Evolutionary conservation across 2,888 invertebrate genomes (phyloP), one percentile per base, ranked within the genome.

Genomic region (Tenthredo distinguenda): DNA sequence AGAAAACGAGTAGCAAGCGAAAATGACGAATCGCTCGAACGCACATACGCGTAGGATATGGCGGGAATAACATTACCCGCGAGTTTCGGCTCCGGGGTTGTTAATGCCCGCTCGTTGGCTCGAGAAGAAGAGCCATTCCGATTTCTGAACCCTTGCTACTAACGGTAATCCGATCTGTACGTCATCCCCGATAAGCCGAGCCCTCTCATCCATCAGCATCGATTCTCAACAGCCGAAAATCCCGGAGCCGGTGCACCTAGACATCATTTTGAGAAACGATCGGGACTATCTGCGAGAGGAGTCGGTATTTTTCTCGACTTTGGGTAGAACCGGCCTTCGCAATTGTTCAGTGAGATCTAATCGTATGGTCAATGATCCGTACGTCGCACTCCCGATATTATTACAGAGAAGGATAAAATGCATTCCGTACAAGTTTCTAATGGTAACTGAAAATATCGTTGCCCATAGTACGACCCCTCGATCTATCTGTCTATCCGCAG

Each of bases 121-220:
- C 5, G 15, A 15, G 31, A 77, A 31, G 77, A 50, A 55, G 55
- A 77, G 34, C 77, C 55, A 62, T 81, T 26, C 82, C 47, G 82
- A 68, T 83, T 68, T 83, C 47, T 43, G 82, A 83, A 83, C 43
- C 79, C 82, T 65, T 31, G 62, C 55, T 55, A 55, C 55, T 55
- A n/a, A 55, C 21, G 34, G 82, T 83, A 83, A 83, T 83, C 82
- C 82, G 82, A 68, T 83, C 82, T 68, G 65, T 83, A 83, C 82
- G 68, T 83, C 82, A 83, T 68, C 37, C 82, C 31, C 82, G 65
- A 68, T 83, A 83, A 83, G 82, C 82, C 68, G 34, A 82, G 82
- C 40, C 68, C 47, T 68, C 82, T 83, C 68, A 68, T 68, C 82
- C 82, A 68, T 83, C 82, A 81, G 81, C 82, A 83, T 83, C 82